These are phyloP conservation scores for Lithobius niger DNA, from an alignment of 1,140 invertebrate species.

Conservation along the genomic window DNA sequence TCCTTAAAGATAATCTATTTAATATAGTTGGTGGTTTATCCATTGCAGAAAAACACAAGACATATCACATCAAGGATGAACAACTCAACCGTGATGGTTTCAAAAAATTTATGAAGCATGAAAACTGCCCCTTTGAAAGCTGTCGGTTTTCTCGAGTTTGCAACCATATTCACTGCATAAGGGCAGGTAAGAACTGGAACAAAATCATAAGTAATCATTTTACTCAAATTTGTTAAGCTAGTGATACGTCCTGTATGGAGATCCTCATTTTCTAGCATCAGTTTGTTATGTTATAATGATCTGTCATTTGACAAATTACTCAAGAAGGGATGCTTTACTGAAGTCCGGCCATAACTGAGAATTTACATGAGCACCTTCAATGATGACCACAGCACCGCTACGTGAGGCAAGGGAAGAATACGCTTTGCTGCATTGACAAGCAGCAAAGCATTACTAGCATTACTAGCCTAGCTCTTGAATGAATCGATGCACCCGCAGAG, in stretches of 20 bases:
- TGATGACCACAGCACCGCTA: too few species aligned
- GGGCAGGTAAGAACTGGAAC: conserved; percentile 43
- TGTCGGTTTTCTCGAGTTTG: conserved; percentile 87
- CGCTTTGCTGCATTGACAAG: too few species aligned
- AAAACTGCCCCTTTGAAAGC: conserved; percentile 75
- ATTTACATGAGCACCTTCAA: too few species aligned
- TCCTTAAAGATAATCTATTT: too few species aligned
- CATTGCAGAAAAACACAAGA: conserved; percentile 99
- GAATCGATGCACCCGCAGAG: too few species aligned
- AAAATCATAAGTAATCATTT: neutral
- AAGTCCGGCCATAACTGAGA: too few species aligned
- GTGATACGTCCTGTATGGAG: neutral
- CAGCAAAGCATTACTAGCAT: too few species aligned
- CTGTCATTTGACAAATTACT: too few species aligned
- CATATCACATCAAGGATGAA: conserved; percentile 96
- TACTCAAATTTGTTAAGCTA: conserved; percentile 1
- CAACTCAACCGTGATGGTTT: conserved; percentile 89
- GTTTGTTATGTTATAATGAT: too few species aligned
- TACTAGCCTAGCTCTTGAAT: too few species aligned
- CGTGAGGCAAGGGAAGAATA: too few species aligned
- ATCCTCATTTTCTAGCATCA: conserved; percentile 1
- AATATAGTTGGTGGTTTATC: too few species aligned
- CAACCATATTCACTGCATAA: conserved; percentile 97
- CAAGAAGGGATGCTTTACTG: neutral
- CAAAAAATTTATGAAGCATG: conserved; percentile 98